Conservation (phyloP, 2,113 vertebrate genomes). For the Clinocottus analis region DNA sequence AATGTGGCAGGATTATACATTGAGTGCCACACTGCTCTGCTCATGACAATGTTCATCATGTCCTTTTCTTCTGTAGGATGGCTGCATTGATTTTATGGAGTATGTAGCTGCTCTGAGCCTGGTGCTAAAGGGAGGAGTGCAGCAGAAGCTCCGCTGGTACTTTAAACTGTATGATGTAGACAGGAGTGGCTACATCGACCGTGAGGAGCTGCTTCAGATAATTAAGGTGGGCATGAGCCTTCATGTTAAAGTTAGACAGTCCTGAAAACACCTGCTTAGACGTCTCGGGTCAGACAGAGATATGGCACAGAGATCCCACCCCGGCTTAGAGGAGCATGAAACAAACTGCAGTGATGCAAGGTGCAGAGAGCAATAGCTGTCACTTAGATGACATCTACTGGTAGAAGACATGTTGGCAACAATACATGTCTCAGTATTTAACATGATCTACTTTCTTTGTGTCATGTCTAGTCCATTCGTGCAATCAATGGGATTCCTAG, state of each 20-base stretch:
- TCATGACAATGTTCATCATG: neutral
- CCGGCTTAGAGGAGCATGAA: neutral
- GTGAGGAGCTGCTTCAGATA: slow-evolving; percentile 85
- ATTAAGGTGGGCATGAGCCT: slow-evolving; percentile 79
- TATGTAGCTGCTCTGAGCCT: slow-evolving; percentile 89
- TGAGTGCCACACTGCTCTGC: neutral
- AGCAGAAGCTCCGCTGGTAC: slow-evolving; percentile 90
- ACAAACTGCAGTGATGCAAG: neutral
- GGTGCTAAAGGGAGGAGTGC: slow-evolving; percentile 86
- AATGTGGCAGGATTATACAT: neutral
- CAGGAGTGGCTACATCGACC: slow-evolving; percentile 88
- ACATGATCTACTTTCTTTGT: neutral
- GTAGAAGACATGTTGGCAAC: slow-evolving; percentile 4
- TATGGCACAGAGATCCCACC: neutral
- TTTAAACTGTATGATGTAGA: slow-evolving; percentile 89
- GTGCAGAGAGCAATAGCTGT: neutral
- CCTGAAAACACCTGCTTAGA: slow-evolving; percentile 15
- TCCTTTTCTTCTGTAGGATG: slow-evolving; percentile 77
- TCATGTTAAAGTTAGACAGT: neutral
- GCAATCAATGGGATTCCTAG: slow-evolving; percentile 82
- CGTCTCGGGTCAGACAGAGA: neutral
- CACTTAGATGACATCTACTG: slow-evolving; percentile 66
- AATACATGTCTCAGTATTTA: too few relatives aligned
- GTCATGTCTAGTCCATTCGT: slow-evolving; percentile 80
- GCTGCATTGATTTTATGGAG: slow-evolving; percentile 89